Conservation (phyloP, 2,888 invertebrate genomes). For the Nephrotoma guestfalica region DNA sequence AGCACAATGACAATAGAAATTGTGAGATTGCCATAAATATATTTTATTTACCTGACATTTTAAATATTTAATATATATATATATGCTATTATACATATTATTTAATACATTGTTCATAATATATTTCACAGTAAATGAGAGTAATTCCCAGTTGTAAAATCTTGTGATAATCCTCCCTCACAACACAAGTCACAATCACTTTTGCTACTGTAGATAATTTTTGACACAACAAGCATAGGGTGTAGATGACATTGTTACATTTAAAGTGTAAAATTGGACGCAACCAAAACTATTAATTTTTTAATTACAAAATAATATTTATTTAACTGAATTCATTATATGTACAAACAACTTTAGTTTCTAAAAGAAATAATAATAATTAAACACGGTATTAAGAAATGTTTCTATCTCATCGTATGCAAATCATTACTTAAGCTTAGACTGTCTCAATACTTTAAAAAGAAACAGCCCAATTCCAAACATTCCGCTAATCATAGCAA, state of each 20-base stretch:
- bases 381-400: background rate
- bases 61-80: background rate
- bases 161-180: background rate
- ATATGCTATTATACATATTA: too few relatives aligned
- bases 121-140: too few relatives aligned
- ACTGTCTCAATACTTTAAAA: background rate
- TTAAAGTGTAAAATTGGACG: background rate
- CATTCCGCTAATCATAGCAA: background rate
- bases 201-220: background rate
- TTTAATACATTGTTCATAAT: too few relatives aligned
- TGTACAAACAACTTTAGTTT: background rate
- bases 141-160: too few relatives aligned
- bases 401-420: background rate
- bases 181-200: background rate
- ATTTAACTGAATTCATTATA: background rate
- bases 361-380: background rate
- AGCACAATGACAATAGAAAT: background rate
- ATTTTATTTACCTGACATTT: background rate
- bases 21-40: background rate
- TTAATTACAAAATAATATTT: background rate
- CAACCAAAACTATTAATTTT: background rate
- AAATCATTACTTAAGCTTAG: background rate
- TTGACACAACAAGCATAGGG: background rate
- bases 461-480: background rate
- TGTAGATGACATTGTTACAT: background rate